phyloP scores from a whole-genome alignment of 2,888 invertebrate species.

The Thera britannica region DNA sequence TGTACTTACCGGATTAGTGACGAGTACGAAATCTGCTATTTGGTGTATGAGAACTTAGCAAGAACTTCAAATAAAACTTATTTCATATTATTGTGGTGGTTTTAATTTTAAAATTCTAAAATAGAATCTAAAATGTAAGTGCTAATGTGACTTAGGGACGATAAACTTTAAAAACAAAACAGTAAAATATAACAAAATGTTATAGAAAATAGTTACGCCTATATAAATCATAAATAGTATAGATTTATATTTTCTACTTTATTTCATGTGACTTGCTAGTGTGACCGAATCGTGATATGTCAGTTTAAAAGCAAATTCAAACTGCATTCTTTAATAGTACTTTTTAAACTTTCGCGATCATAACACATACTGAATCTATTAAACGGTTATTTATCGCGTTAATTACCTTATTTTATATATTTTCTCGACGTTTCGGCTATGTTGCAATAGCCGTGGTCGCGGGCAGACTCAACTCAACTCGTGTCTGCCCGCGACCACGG shows the following conservation, averaged over 20 bases:
- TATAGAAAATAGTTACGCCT: slow-evolving; percentile 13
- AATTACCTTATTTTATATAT: no score
- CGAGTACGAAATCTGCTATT: not conserved
- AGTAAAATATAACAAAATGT: slow-evolving; percentile 5
- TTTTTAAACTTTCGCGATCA: no score
- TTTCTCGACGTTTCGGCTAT: no score
- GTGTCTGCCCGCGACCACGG: no score
- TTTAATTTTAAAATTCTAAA: slow-evolving; percentile 9
- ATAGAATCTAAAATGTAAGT: slow-evolving; percentile 6
- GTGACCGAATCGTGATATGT: not conserved
- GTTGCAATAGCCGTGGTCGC: no score
- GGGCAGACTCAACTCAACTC: no score
- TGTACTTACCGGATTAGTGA: not conserved
- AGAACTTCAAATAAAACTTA: slow-evolving; percentile 10
- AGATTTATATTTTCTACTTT: not conserved
- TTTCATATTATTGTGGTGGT: slow-evolving; percentile 7
- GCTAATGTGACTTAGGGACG: slow-evolving; percentile 7
- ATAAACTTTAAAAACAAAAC: slow-evolving; percentile 22
- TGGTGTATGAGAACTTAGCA: not conserved
- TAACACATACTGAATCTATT: no score
- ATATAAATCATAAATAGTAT: not conserved
- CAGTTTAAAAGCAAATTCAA: no score
- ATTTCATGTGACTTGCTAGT: not conserved
- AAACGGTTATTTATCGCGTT: no score
- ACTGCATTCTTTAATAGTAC: no score